Conservation (phyloP, 2,888 invertebrate genomes). For the Eilema griseolum region DNA sequence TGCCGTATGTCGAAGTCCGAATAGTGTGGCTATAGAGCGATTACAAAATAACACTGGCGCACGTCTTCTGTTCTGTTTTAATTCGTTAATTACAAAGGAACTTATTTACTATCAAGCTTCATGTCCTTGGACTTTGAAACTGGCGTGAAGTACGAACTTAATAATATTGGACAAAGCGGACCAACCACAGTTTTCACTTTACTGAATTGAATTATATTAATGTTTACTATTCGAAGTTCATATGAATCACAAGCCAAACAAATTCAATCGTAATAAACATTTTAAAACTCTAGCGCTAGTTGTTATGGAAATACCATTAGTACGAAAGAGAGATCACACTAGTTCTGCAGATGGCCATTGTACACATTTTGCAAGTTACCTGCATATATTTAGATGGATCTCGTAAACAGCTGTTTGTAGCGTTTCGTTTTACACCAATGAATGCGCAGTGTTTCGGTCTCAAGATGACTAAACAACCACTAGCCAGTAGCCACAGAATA, state of each 20-base stretch:
- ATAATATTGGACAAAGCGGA: not conserved
- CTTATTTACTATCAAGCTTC: slow-evolving; percentile 32
- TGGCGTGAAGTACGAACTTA: not conserved
- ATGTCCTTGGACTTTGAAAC: slow-evolving; percentile 52
- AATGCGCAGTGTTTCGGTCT: not conserved
- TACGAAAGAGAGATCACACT: not conserved
- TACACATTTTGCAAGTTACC: not conserved
- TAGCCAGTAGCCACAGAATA: too few relatives aligned
- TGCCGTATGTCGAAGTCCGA: not conserved
- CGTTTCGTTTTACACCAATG: not conserved
- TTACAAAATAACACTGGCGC: slow-evolving; percentile 18
- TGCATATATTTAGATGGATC: too few relatives aligned
- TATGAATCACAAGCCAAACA: not conserved
- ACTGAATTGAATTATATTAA: not conserved
- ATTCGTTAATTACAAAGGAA: slow-evolving; percentile 27
- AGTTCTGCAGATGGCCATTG: not conserved
- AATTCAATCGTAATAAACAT: not conserved
- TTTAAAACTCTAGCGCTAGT: not conserved
- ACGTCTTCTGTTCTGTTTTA: slow-evolving; percentile 21
- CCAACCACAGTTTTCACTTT: not conserved
- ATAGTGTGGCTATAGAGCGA: not conserved
- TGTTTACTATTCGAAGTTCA: not conserved
- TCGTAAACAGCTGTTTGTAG: not conserved
- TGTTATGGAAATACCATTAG: not conserved
- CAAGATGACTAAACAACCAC: too few relatives aligned